Conservation (phyloP, 1,140 invertebrate genomes). For the Diprion similis region DNA sequence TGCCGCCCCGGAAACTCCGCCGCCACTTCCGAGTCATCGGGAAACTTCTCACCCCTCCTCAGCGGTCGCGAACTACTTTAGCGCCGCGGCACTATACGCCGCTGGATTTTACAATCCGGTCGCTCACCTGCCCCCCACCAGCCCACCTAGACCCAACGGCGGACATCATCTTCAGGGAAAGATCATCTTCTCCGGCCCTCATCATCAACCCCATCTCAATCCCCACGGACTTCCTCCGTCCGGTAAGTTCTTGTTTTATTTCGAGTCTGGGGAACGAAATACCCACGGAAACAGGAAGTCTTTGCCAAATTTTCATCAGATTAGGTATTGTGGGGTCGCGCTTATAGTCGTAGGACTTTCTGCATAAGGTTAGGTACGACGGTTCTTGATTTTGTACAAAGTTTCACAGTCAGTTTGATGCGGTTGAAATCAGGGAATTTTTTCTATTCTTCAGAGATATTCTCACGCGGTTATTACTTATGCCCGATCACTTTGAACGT, state of each 20-base stretch:
- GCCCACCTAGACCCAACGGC: constrained; percentile 46
- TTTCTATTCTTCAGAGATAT: too few relatives aligned
- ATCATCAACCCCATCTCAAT: constrained; percentile 57
- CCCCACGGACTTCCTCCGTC: constrained; percentile 57
- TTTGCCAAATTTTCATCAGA: too few relatives aligned
- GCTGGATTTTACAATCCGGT: constrained; percentile 60
- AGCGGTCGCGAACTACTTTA: constrained; percentile 63
- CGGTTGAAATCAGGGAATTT: too few relatives aligned
- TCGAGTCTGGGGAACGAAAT: too few relatives aligned
- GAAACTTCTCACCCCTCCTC: constrained; percentile 50
- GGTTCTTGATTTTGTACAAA: too few relatives aligned
- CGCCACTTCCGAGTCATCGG: constrained; percentile 54
- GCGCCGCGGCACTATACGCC: constrained; percentile 73
- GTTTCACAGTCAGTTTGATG: too few relatives aligned
- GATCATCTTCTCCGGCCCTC: constrained; percentile 45
- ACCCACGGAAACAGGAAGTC: too few relatives aligned
- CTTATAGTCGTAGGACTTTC: too few relatives aligned
- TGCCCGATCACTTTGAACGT: too few relatives aligned
- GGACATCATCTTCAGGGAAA: constrained; percentile 49
- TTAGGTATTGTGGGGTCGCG: too few relatives aligned
- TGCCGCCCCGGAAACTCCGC: constrained; percentile 59
- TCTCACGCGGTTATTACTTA: too few relatives aligned
- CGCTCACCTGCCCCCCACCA: constrained; percentile 60
- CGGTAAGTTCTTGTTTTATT: constrained; percentile 40
- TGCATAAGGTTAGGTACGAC: too few relatives aligned